Base-by-base conservation (phyloP, 2,113 vertebrate genomes). In the Notiomystis cincta region DNA sequence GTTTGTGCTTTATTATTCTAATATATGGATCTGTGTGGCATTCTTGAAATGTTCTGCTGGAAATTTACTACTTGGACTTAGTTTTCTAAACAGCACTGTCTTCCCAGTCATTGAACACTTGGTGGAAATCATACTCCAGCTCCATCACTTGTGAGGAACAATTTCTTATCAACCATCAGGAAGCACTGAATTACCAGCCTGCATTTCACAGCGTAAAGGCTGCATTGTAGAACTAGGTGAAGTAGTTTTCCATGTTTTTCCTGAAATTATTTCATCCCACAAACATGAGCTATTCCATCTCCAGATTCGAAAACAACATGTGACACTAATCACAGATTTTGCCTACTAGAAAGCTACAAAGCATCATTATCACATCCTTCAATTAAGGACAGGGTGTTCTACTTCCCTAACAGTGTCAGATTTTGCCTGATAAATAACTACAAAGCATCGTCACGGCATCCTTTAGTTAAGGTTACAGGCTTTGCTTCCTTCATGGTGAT, bases 311-410 rank as follows among this genome's bases (percentile, higher is more conserved):
- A 91, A 96, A 77, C 75, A 89, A 85, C 77, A 96, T 2, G 3
- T 81, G 71, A 90, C 56, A 23, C 56, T 78, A 66, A 95, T 78
- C 82, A 81, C 25, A 77, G 79, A 73, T 80, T 86, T 88, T 87
- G 30, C 71, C 87, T 67, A 42, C 44, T 54, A 54, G 76, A 94
- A 4, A 4, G 48, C 79, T 80, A 81, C 84, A 94, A 92, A 92
- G 35, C 70, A 80, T 58, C 57, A 60, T 79, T 87, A 84, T 40
- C 45, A 67, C 27, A 94, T 66, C 84, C 84, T 94, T 89, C 80
- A 78, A 85, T 89, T 93, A 94, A 82, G 78, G 85, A 77, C 72
- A 89, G 73, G 33, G 88, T 53, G 80, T 92, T 95, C 76, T 79
- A 18, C 72, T 97, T 95, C 93, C 92, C 93, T 71, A 62, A 31